Conservation (phyloP, 2,888 invertebrate species). For the Torymus tubicola region DNA sequence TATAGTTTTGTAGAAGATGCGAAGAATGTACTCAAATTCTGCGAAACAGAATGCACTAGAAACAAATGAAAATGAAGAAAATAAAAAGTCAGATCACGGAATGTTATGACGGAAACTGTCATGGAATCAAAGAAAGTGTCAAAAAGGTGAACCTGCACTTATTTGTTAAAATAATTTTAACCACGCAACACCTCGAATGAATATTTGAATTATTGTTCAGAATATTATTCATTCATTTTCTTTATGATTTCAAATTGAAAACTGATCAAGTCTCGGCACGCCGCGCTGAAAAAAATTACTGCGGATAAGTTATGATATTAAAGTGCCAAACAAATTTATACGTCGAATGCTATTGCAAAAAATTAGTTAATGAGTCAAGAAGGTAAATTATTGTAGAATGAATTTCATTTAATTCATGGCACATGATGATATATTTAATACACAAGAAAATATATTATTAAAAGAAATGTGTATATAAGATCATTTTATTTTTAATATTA, state of each 20-base stretch:
- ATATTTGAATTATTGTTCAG: not conserved
- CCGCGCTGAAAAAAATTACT: not conserved
- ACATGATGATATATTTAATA: too few species aligned
- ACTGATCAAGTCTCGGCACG: not conserved
- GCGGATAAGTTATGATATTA: slow-evolving; percentile 4
- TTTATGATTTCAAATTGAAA: not conserved
- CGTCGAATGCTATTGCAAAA: slow-evolving; percentile 13
- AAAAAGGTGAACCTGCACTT: not conserved
- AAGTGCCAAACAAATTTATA: slow-evolving; percentile 40
- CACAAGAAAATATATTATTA: not conserved
- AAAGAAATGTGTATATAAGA: too few species aligned
- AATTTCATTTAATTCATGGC: not conserved
- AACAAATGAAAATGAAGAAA: slow-evolving; percentile 19
- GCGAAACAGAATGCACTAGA: slow-evolving; percentile 20
- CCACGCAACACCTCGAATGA: not conserved
- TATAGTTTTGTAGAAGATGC: slow-evolving; percentile 75
- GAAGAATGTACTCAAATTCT: slow-evolving; percentile 60
- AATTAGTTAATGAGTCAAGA: slow-evolving; percentile 35
- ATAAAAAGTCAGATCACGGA: slow-evolving; percentile 22
- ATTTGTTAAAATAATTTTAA: slow-evolving; percentile 6
- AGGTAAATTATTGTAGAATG: not conserved
- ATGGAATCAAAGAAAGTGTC: slow-evolving; percentile 46
- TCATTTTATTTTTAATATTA: too few species aligned
- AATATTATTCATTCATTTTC: slow-evolving; percentile 3
- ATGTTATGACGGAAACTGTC: slow-evolving; percentile 42